Evolutionary conservation across 2,888 invertebrate species (phyloP), one percentile per base, ranked within the genome.

Genomic region (Zaprionus bogoriensis): DNA sequence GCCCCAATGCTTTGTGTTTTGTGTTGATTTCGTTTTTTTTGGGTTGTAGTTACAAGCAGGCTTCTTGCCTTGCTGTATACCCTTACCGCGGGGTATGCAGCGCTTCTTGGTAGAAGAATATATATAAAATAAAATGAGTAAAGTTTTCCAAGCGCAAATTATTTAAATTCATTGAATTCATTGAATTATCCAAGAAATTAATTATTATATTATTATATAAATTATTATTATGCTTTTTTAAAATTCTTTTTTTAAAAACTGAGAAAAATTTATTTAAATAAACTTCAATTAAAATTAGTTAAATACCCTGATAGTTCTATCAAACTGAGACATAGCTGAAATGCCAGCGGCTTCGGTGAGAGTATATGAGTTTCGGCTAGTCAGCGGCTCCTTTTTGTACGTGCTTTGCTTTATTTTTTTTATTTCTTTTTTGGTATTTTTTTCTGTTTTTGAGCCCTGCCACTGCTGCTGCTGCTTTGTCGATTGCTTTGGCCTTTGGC

Each of bases 401-500:
- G 19, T 60, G 53, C 17, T 59, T 32, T 53, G 55, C 53, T 74
- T 67, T 47, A 50, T 60, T 54, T 48, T 50, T 45, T 50, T 60
- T 25, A 45, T 44, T 27, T 42, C 25, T 28, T 7, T 25, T n/a
- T 22, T 57, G n/a, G n/a, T 52, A 55, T 45, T 41, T 44, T 25
- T 45, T 10, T 42, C 10, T 23, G 28, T 53, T 23, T 36, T 36
- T 36, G 32, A 36, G 32, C 32, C 32, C 32, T 36, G 14, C 32
- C 7, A 2, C 32, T 30, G 30, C 54, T 59, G 51, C 46, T 68
- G 54, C 46, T 73, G 63, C 57, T 73, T 65, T 83, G 83, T 85
- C 79, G 86, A 86, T 87, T 84, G 84, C 73, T 84, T 84, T 83
- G 84, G 75, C 86, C 87, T 69, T 71, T 71, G 87, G 87, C 88